Evolutionary conservation across 2,797 vertebrate genomes (phyloP).

Genomic region (Coregonus ussuriensis): DNA sequence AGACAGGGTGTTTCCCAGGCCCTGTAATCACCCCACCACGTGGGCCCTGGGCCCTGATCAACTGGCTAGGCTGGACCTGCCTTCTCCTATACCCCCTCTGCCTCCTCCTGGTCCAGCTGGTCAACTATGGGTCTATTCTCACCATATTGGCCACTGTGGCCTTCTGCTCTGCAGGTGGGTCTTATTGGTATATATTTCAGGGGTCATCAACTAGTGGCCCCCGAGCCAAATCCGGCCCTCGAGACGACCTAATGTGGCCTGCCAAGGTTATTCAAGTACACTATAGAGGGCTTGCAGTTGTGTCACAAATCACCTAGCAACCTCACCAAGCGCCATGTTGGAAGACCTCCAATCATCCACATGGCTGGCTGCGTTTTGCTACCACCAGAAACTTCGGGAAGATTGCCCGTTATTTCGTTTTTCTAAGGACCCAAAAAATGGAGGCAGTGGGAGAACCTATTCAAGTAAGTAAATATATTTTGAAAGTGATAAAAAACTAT

Average conservation of each 20-base stretch:
- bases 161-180: conserved; percentile 85
- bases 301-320: too few relatives aligned
- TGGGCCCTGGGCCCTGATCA: conserved; percentile 85
- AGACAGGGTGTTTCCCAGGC: conserved; percentile 83
- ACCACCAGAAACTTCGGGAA: too few relatives aligned
- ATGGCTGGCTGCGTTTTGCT: too few relatives aligned
- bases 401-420: too few relatives aligned
- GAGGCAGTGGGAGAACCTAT: too few relatives aligned
- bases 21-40: conserved; percentile 68
- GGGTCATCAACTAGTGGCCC: background rate
- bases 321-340: too few relatives aligned
- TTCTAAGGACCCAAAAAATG: too few relatives aligned
- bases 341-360: too few relatives aligned
- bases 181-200: background rate
- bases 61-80: conserved; percentile 90
- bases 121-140: conserved; percentile 83
- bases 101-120: conserved; percentile 77
- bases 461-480: too few relatives aligned
- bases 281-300: too few relatives aligned
- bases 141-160: conserved; percentile 78
- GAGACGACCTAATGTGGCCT: background rate
- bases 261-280: background rate
- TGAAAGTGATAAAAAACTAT: too few relatives aligned
- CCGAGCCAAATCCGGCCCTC: background rate
- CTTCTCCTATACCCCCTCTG: conserved; percentile 87